Evolutionary conservation across 2,113 vertebrate genomes (phyloP).

Genomic region (Neopipo cinnamomea): DNA sequence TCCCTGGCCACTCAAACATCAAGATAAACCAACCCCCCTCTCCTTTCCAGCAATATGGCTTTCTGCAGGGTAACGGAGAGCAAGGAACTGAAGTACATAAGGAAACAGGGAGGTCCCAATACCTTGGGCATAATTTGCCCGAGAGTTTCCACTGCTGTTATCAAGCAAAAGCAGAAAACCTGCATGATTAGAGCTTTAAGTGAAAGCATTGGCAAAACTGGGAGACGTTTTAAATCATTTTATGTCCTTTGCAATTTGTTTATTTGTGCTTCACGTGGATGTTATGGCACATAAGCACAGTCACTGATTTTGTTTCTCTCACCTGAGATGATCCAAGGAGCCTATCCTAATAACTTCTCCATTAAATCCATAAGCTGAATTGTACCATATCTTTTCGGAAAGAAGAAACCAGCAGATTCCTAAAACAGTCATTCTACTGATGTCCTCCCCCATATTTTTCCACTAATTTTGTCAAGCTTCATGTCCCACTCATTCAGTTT

Average conservation of each 20-base stretch:
- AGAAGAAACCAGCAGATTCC: neutral
- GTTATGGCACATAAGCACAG: fast-evolving
- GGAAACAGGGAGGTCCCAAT: neutral
- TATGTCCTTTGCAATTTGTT: neutral
- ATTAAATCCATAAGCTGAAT: neutral
- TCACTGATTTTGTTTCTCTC: neutral
- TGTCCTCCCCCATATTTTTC: neutral
- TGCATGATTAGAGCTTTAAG: neutral
- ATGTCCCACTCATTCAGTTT: neutral
- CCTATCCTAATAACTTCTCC: neutral
- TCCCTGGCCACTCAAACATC: neutral
- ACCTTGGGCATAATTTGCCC: neutral
- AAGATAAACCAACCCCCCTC: neutral
- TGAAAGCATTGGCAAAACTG: neutral
- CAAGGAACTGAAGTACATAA: neutral
- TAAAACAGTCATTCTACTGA: neutral
- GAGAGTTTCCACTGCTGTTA: neutral
- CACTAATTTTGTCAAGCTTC: neutral
- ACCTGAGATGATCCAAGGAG: neutral
- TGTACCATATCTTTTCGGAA: neutral
- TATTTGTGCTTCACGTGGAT: neutral
- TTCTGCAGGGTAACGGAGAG: neutral
- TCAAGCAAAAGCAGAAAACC: neutral
- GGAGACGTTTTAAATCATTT: neutral
- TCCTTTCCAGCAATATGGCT: neutral